Conservation (phyloP, 2,797 vertebrate genomes). For the Pseudochirops corinnae region DNA sequence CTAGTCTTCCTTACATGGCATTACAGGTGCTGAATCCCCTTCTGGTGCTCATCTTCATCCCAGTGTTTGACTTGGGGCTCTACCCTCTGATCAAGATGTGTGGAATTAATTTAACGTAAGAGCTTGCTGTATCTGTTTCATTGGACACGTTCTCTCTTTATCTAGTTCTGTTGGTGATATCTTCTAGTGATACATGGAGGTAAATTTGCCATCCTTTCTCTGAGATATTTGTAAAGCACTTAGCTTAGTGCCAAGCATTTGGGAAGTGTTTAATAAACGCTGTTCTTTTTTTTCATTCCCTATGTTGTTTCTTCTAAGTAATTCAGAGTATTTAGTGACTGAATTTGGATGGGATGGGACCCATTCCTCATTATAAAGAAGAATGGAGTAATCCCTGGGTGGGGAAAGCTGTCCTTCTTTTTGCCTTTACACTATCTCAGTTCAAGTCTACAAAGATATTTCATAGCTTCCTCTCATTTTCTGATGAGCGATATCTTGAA, state of each 20-base stretch:
- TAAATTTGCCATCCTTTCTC: constrained; percentile 11
- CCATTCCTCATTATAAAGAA: background rate
- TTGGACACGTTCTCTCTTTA: constrained; percentile 41
- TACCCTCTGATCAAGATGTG: constrained; percentile 93
- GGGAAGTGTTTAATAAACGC: background rate
- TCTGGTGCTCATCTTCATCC: constrained; percentile 95
- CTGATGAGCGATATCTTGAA: constrained; percentile 47
- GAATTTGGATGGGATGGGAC: constrained; percentile 5
- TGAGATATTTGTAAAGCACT: constrained; percentile 21
- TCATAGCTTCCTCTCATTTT: constrained; percentile 35
- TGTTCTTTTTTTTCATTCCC: constrained; percentile 16
- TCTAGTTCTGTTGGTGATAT: constrained; percentile 31
- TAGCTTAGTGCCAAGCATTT: background rate
- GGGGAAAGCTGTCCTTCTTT: constrained; percentile 16
- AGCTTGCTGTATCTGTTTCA: constrained; percentile 67
- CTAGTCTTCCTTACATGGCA: constrained; percentile 72
- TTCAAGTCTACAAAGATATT: background rate
- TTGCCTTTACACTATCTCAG: background rate
- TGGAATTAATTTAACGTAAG: constrained; percentile 94
- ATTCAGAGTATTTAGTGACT: constrained; percentile 18
- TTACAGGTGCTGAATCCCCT: constrained; percentile 95
- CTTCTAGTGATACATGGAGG: constrained; percentile 33
- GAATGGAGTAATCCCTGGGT: background rate
- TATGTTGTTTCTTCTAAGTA: constrained; percentile 41
- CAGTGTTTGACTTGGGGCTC: constrained; percentile 94